These are phyloP conservation scores for Champsocephalus esox DNA, from an alignment of 2,797 vertebrate species.

Conservation along the genomic window DNA sequence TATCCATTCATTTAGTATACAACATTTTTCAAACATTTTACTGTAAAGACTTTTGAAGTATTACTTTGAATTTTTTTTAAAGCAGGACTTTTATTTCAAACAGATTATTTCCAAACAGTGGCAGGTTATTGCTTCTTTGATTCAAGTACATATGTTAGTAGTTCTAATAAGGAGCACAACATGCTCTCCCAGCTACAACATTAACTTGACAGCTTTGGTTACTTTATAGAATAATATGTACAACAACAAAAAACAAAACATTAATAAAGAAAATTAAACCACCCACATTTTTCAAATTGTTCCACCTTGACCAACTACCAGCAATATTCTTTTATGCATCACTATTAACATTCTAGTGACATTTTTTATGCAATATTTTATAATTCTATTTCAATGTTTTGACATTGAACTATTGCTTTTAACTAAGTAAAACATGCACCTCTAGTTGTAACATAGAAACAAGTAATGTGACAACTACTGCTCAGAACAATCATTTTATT, in stretches of 20 bases:
- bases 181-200: neutral
- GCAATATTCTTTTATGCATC: neutral
- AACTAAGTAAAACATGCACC: neutral
- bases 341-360: neutral
- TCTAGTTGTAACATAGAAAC: neutral
- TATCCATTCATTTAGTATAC: too few species aligned
- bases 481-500: neutral
- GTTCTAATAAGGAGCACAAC: neutral
- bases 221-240: neutral
- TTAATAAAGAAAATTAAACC: neutral
- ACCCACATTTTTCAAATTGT: neutral
- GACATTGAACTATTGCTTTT: neutral
- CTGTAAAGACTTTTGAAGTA: too few species aligned
- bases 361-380: neutral
- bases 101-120: too few species aligned
- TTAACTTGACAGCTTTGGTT: neutral
- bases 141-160: too few species aligned
- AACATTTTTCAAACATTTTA: too few species aligned
- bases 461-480: neutral
- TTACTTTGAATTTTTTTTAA: too few species aligned
- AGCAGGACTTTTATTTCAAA: too few species aligned
- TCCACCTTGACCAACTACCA: neutral
- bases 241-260: neutral
- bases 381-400: neutral
- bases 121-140: too few species aligned